Percentiles rank a stretch among this genome's conserved stretches.
phyloP scores from a whole-genome alignment of 1,140 invertebrate species.

The Pissodes strobi region DNA sequence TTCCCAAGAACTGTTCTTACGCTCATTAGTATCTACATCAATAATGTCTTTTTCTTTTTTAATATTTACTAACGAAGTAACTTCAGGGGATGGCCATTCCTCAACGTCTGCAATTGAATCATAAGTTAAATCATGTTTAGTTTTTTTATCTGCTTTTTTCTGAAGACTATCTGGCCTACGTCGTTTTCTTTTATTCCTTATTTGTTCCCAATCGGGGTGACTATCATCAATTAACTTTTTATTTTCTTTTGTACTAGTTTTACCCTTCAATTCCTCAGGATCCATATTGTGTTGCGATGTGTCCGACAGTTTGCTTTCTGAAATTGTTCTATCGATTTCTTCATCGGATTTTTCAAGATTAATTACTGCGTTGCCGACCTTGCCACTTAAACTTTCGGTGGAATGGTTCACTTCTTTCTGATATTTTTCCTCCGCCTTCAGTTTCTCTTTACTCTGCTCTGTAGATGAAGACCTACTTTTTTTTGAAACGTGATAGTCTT shows the following conservation, averaged over 20 bases:
- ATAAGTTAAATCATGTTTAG: not conserved
- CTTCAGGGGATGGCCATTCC: not conserved
- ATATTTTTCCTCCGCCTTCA: too few relatives aligned
- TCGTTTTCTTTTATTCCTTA: slow-evolving; percentile 19
- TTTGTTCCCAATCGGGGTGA: slow-evolving; percentile 15
- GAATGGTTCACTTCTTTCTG: too few relatives aligned
- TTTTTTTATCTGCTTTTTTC: not conserved
- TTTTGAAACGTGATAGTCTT: too few relatives aligned
- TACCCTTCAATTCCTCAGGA: not conserved
- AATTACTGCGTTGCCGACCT: too few relatives aligned
- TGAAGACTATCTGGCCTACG: not conserved
- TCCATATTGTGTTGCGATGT: not conserved
- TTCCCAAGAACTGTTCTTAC: slow-evolving; percentile 31
- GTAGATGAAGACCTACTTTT: too few relatives aligned
- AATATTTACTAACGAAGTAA: not conserved
- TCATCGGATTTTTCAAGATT: too few relatives aligned
- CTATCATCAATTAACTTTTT: not conserved
- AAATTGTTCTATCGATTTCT: not conserved
- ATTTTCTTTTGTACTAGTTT: too few relatives aligned
- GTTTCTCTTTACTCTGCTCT: too few relatives aligned
- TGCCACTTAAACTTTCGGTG: too few relatives aligned
- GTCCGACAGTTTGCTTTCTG: not conserved
- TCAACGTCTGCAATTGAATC: not conserved
- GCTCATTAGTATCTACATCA: not conserved
- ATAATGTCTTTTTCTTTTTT: not conserved